A percentile compares a stretch with the other conserved stretches of the same genome.
These are phyloP conservation scores for Scolanthus callimorphus DNA, from an alignment of 92 coral and sea anemone species.

Conservation along the genomic window DNA sequence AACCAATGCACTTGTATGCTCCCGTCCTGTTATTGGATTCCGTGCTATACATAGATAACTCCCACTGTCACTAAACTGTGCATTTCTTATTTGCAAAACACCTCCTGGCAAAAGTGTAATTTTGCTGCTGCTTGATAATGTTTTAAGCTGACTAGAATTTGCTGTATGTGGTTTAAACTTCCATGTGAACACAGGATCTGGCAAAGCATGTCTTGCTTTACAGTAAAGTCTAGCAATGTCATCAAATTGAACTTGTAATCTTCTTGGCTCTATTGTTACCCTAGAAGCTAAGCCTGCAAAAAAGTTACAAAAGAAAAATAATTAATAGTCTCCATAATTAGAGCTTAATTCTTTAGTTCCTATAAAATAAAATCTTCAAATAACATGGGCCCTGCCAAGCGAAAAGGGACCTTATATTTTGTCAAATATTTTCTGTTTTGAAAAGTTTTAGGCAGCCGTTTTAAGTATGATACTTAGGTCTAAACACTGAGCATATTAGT, in stretches of 20 bases:
- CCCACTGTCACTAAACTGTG: constrained; percentile 46
- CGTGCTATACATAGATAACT: constrained; percentile 52
- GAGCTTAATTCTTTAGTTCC: too few relatives aligned
- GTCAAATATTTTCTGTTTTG: too few relatives aligned
- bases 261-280: constrained; percentile 46
- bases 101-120: constrained; percentile 51
- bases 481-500: too few relatives aligned
- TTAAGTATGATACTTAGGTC: too few relatives aligned
- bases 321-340: too few relatives aligned
- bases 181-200: constrained; percentile 56
- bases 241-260: constrained; percentile 27
- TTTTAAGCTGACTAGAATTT: constrained; percentile 1
- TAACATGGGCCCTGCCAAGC: too few relatives aligned
- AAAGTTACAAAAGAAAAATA: background rate
- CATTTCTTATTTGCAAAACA: constrained; percentile 62
- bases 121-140: constrained; percentile 32
- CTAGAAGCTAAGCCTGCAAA: constrained; percentile 74
- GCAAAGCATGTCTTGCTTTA: constrained; percentile 55
- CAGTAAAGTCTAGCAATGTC: constrained; percentile 80
- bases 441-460: too few relatives aligned
- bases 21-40: constrained; percentile 35
- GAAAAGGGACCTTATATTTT: too few relatives aligned
- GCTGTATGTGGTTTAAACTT: constrained; percentile 44
- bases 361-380: too few relatives aligned
- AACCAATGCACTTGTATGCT: constrained; percentile 32